Conservation (phyloP, 2,888 invertebrate species). For the Drosophila antonietae region DNA sequence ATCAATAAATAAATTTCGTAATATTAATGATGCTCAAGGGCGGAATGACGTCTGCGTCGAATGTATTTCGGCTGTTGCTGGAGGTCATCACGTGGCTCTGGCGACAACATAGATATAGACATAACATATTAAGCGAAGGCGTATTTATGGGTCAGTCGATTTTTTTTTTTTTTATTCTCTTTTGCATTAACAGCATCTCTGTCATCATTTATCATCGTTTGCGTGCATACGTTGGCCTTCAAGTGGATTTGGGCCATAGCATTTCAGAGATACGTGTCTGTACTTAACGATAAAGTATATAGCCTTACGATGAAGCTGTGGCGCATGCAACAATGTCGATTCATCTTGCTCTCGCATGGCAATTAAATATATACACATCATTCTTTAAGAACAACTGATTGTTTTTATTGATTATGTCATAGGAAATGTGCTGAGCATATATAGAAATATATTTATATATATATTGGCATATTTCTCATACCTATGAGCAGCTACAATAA, state of each 20-base stretch:
- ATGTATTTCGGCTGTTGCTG: constrained; percentile 45
- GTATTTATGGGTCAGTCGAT: constrained; percentile 61
- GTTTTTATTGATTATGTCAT: constrained; percentile 9
- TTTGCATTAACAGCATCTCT: constrained; percentile 61
- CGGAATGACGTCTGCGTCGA: constrained; percentile 46
- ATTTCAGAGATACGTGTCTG: constrained; percentile 47
- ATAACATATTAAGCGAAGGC: constrained; percentile 42
- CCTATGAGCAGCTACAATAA: neutral
- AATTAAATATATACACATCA: constrained; percentile 33
- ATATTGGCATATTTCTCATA: too few species aligned
- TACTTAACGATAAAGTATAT: constrained; percentile 58
- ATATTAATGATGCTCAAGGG: constrained; percentile 48
- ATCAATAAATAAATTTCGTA: constrained; percentile 69
- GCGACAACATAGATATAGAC: constrained; percentile 55
- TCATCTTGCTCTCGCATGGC: constrained; percentile 6
- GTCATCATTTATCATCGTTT: constrained; percentile 76
- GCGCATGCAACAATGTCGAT: constrained; percentile 32
- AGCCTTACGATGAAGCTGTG: constrained; percentile 32
- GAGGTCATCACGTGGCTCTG: constrained; percentile 38
- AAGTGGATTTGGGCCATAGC: constrained; percentile 53
- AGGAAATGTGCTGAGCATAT: too few species aligned
- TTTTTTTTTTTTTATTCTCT: constrained; percentile 32
- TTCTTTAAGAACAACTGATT: constrained; percentile 7
- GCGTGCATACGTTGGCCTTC: constrained; percentile 65
- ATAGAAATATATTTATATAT: neutral